Evolutionary conservation across 2,113 vertebrate species (phyloP).

Genomic region (Pristiophorus japonicus): DNA sequence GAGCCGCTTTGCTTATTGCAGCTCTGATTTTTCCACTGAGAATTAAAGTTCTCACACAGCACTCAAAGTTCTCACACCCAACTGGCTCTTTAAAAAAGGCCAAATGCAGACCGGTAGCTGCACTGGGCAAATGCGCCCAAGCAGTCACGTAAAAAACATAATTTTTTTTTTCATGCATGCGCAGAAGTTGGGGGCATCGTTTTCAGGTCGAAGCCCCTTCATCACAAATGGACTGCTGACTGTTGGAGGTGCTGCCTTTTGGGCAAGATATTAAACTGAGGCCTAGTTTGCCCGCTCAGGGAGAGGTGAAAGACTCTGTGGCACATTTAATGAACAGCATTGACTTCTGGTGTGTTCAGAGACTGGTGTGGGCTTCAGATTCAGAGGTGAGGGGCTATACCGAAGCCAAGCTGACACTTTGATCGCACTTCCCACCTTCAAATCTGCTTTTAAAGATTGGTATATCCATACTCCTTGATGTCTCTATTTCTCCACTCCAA

Average conservation of each 20-base stretch:
- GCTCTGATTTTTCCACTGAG: no score
- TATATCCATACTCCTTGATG: not conserved
- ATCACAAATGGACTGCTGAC: no score
- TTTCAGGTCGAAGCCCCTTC: no score
- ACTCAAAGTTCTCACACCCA: no score
- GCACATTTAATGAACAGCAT: not conserved
- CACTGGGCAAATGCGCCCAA: no score
- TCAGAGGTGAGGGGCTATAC: not conserved
- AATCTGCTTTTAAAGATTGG: not conserved
- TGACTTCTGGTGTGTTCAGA: not conserved
- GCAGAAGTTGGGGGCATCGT: no score
- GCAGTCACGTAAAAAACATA: no score
- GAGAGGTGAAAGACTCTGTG: not conserved
- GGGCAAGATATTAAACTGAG: not conserved
- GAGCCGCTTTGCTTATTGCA: no score
- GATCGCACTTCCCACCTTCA: not conserved
- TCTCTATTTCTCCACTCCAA: not conserved
- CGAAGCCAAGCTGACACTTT: not conserved
- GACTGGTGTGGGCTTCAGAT: not conserved
- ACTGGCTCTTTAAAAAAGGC: no score
- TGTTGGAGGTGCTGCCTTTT: not conserved
- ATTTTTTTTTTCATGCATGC: no score
- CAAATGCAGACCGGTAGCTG: no score
- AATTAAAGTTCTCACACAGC: no score
- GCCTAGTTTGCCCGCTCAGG: not conserved